Conservation (phyloP, 1,140 invertebrate genomes). For the Camponotus floridanus region DNA sequence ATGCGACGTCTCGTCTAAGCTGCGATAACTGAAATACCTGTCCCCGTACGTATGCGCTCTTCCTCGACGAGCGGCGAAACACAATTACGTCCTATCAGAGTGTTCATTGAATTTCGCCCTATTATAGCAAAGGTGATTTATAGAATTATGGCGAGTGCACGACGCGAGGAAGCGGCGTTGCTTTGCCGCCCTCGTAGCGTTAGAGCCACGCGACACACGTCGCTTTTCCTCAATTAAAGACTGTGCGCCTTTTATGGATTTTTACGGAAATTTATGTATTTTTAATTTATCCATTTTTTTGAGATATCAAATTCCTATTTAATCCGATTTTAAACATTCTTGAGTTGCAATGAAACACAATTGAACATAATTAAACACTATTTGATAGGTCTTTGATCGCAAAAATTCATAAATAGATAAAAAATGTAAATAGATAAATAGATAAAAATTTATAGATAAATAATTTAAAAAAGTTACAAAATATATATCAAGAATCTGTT, state of each 20-base stretch:
- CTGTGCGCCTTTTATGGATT: too few species aligned
- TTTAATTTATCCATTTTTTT: too few species aligned
- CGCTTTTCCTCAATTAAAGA: conserved; percentile 3
- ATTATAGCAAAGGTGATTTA: conserved; percentile 62
- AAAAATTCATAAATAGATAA: conserved; percentile 7
- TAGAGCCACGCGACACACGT: neutral
- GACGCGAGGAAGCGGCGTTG: conserved; percentile 17
- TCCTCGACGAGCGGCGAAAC: conserved; percentile 47
- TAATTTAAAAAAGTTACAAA: conserved; percentile 15
- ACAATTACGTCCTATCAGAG: conserved; percentile 59
- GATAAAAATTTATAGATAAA: too few species aligned
- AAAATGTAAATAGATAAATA: conserved; percentile 13
- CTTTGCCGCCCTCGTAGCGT: neutral
- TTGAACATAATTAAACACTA: too few species aligned
- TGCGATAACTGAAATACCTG: conserved; percentile 38
- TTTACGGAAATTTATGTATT: too few species aligned
- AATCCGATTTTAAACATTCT: too few species aligned
- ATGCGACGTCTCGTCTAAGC: conserved; percentile 48
- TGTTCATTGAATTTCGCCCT: conserved; percentile 54
- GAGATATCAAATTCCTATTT: too few species aligned
- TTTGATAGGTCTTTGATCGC: neutral
- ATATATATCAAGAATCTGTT: neutral
- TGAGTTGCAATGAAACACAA: too few species aligned
- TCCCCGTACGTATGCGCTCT: conserved; percentile 12
- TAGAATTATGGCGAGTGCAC: conserved; percentile 47